phyloP scores from a whole-genome alignment of 2,888 invertebrate species.

The Drosophila kokeensis region DNA sequence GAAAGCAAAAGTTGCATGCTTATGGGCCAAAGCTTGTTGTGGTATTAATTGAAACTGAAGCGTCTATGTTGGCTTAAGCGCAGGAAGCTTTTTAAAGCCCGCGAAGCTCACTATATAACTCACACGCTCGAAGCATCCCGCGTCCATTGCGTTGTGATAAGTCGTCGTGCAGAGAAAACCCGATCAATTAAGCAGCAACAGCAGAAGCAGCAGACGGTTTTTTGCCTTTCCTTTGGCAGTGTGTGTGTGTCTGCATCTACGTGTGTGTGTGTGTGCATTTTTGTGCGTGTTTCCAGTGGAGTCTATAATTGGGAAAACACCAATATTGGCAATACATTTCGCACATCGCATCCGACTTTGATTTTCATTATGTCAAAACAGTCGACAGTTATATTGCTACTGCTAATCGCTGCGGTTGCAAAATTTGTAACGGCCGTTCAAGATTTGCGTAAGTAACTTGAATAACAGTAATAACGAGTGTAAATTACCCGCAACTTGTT shows the following conservation, averaged over 20 bases:
- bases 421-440: constrained; percentile 62
- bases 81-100: constrained; percentile 43
- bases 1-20: constrained; percentile 65
- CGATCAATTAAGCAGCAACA: constrained; percentile 20
- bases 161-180: constrained; percentile 57
- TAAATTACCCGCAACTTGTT: constrained; percentile 28
- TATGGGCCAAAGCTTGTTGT: constrained; percentile 67
- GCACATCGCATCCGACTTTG: constrained; percentile 34
- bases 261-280: constrained; percentile 5
- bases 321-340: constrained; percentile 34
- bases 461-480: constrained; percentile 44
- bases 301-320: constrained; percentile 21
- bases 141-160: constrained; percentile 66
- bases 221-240: constrained; percentile 6
- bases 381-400: constrained; percentile 46
- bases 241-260: constrained; percentile 5
- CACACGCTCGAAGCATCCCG: constrained; percentile 61
- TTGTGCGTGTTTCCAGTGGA: constrained; percentile 11
- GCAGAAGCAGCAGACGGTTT: not conserved
- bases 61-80: constrained; percentile 3
- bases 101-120: constrained; percentile 70
- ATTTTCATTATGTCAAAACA: constrained; percentile 57
- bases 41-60: constrained; percentile 16
- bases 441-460: constrained; percentile 82
- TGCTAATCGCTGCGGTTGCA: constrained; percentile 69